Percentiles rank a stretch among this genome's conserved stretches.
Evolutionary conservation across 2,888 invertebrate genomes (phyloP).

Genomic region (Mycogona germanica): DNA sequence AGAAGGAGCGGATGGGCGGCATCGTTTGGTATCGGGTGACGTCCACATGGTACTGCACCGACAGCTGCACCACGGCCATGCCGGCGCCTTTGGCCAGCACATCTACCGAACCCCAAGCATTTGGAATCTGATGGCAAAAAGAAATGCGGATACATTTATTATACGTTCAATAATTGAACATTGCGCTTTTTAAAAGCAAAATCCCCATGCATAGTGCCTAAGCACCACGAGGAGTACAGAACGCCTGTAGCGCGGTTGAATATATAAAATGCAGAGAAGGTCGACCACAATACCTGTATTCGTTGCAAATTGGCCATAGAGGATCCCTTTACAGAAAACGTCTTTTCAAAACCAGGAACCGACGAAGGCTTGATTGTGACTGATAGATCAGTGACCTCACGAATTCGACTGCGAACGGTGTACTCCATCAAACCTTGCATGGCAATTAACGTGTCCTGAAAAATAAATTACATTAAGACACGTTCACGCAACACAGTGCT

Average conservation of each 20-base stretch:
- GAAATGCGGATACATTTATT: background rate
- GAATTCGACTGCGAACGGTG: constrained; percentile 67
- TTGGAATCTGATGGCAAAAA: constrained; percentile 54
- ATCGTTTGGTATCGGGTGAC: constrained; percentile 66
- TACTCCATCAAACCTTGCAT: constrained; percentile 81
- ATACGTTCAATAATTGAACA: background rate
- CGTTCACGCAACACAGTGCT: background rate
- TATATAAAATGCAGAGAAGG: too few species aligned
- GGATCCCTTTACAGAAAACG: constrained; percentile 55
- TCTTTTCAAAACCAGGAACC: constrained; percentile 50
- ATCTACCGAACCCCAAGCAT: constrained; percentile 89
- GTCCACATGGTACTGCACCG: constrained; percentile 84
- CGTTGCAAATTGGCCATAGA: constrained; percentile 67
- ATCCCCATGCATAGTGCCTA: too few species aligned
- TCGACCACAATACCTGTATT: constrained; percentile 64
- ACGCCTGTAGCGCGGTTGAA: too few species aligned
- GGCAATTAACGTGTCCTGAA: constrained; percentile 70
- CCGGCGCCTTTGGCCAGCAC: constrained; percentile 86
- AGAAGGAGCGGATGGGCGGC: constrained; percentile 71
- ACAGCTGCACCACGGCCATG: constrained; percentile 87
- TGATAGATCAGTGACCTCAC: constrained; percentile 66
- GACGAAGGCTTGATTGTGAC: constrained; percentile 77
- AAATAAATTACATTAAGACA: background rate
- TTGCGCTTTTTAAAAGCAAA: too few species aligned
- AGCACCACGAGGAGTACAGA: too few species aligned